These are phyloP conservation scores for Oreotragus oreotragus DNA, from an alignment of 2,113 vertebrate genomes.

Conservation along the genomic window DNA sequence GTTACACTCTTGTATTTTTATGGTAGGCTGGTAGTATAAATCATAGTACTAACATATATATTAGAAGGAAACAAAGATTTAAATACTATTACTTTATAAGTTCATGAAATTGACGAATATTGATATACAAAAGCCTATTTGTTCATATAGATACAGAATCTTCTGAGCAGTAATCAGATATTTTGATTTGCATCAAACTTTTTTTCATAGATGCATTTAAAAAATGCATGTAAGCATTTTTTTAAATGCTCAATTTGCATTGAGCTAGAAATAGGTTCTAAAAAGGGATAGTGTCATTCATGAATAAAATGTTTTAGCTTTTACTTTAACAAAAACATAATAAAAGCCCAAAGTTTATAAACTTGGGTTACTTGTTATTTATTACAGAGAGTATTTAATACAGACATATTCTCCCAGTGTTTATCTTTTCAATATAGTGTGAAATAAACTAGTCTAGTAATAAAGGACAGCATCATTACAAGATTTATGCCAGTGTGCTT, in stretches of 20 bases:
- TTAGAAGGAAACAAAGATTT: neutral
- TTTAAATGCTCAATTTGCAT: neutral
- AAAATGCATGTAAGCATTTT: neutral
- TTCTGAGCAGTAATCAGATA: neutral
- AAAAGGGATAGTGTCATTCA: neutral
- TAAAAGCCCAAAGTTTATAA: neutral
- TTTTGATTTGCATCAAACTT: neutral
- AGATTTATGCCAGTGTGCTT: neutral
- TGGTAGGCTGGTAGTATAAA: neutral
- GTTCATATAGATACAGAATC: neutral
- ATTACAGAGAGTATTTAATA: neutral
- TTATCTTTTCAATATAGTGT: neutral
- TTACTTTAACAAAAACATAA: neutral
- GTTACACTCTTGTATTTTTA: neutral
- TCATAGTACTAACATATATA: neutral
- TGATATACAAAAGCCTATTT: neutral
- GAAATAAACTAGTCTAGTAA: neutral
- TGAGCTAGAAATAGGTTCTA: neutral
- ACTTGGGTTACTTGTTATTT: neutral
- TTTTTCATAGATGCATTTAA: neutral
- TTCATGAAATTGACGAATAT: neutral
- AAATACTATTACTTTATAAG: neutral
- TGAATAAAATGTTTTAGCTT: neutral
- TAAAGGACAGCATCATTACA: neutral
- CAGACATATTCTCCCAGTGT: neutral